Evolutionary conservation across 64 coral and sea anemone species (phyloP), one percentile per base, ranked within the genome.

Genomic region (Montipora cactus): DNA sequence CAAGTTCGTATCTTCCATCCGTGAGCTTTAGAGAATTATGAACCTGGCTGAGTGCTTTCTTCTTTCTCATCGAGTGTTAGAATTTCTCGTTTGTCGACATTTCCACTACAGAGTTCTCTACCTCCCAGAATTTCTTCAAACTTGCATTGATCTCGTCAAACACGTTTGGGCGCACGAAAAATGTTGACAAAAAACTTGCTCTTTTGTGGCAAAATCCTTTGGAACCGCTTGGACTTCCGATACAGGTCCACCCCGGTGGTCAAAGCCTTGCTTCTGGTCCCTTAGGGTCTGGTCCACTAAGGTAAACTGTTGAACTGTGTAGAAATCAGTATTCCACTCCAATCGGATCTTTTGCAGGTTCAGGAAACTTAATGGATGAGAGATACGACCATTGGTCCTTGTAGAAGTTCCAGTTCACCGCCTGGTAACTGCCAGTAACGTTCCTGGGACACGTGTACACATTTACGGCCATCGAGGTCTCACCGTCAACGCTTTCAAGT

Each of bases 71-170:
- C 74, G 20, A 59, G 70, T 70, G 80, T 53, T 59, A 16, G 44
- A 68, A 74, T 59, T 59, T 4, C 57, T 59, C 13, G 57, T 59
- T 59, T 59, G 37, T 59, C 57, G 57, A 59, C 57, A 44, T 92
- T 79, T 95, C 25, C 74, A 83, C 94, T 37, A 37, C 94, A 95
- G 76, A 92, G 88, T 50, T 89, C 87, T 88, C 76, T 79, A 44
- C 89, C 19, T 68, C 50, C 51, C 50, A 22, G 2, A 8, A 67
- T 76, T 76, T 19, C 19, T 76, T 23, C 23, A 10, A 23, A 23
- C 74, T 23, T 59, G 57, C 3, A 59, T 59, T 59, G 57, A 59
- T 59, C 57, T 59, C 57, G 57, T 4, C 57, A 59, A 79, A 64
- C 45, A 68, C 57, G 78, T 80, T 50, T 46, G 48, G 86, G 68